A percentile compares a stretch with the other conserved stretches of the same genome.
phyloP scores from a whole-genome alignment of 2,888 invertebrate genomes.

The Cheilosia urbana region DNA sequence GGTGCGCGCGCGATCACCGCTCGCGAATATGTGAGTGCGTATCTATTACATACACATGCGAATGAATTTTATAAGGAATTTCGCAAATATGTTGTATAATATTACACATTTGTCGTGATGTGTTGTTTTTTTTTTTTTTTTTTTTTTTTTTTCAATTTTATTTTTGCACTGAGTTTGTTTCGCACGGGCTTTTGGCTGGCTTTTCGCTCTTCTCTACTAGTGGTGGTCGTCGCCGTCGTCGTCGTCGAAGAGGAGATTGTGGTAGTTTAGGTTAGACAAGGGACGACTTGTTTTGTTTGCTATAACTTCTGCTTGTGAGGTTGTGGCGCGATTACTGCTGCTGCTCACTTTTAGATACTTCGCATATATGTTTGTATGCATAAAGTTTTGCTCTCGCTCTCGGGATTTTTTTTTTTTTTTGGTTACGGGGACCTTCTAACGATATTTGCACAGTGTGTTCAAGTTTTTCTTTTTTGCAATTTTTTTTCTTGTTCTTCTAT shows the following conservation, averaged over 20 bases:
- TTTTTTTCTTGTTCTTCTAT: conserved; percentile 33
- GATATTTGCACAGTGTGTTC: conserved; percentile 73
- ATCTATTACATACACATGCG: conserved; percentile 69
- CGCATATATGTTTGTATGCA: conserved; percentile 64
- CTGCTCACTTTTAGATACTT: conserved; percentile 71
- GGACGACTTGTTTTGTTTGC: conserved; percentile 75
- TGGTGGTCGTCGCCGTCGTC: conserved; percentile 46
- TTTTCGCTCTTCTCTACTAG: conserved; percentile 53
- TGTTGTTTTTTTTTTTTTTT: conserved; percentile 46
- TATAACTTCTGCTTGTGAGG: conserved; percentile 65
- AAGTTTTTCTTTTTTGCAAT: conserved; percentile 34
- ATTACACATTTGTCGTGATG: conserved; percentile 71
- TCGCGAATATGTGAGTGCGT: conserved; percentile 71
- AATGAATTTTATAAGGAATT: conserved; percentile 71
- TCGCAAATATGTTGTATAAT: conserved; percentile 75
- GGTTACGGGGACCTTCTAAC: conserved; percentile 70
- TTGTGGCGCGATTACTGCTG: conserved; percentile 43
- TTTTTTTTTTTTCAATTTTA: conserved; percentile 36
- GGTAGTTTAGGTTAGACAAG: conserved; percentile 74
- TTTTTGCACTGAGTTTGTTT: conserved; percentile 66
- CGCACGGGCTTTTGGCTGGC: conserved; percentile 55
- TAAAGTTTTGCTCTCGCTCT: conserved; percentile 72
- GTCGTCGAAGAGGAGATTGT: conserved; percentile 57
- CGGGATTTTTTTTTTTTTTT: conserved; percentile 64
- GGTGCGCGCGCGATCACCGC: conserved; percentile 56